A percentile compares a stretch with the other conserved stretches of the same genome.
Conservation (phyloP, 2,888 invertebrate genomes). For the Kryphioiulus occultus region DNA sequence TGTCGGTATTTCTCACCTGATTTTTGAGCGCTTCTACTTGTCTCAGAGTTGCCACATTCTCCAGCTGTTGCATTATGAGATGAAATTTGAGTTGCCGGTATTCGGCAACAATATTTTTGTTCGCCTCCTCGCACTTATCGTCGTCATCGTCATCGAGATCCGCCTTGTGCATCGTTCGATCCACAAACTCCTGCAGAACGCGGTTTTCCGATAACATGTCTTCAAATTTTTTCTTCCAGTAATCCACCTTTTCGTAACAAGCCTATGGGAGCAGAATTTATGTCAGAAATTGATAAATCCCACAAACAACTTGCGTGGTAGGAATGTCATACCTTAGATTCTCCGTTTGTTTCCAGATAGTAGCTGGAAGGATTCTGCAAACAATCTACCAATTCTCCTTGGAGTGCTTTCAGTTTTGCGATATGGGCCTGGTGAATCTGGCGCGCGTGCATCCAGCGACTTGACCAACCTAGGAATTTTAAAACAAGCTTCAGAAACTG, state of each 20-base stretch:
- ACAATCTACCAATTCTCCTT: conserved; percentile 55
- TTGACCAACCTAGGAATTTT: conserved; percentile 54
- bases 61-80: conserved; percentile 55
- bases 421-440: conserved; percentile 54
- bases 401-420: conserved; percentile 54
- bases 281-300: neutral
- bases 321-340: neutral
- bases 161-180: conserved; percentile 45
- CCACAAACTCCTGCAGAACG: conserved; percentile 53
- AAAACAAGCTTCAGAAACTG: neutral
- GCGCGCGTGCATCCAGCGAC: conserved; percentile 51
- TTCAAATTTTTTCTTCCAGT: conserved; percentile 54
- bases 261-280: conserved; percentile 49
- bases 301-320: neutral
- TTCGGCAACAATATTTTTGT: conserved; percentile 49
- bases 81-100: conserved; percentile 54
- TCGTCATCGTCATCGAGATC: conserved; percentile 48
- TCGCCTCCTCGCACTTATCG: conserved; percentile 45
- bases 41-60: conserved; percentile 54
- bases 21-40: conserved; percentile 50
- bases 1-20: conserved; percentile 49
- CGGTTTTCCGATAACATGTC: conserved; percentile 54
- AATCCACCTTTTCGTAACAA: conserved; percentile 54
- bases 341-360: conserved; percentile 29
- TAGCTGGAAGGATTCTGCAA: conserved; percentile 52